Evolutionary conservation across 1,140 invertebrate species (phyloP).

Genomic region (Saxidomus purpurata): DNA sequence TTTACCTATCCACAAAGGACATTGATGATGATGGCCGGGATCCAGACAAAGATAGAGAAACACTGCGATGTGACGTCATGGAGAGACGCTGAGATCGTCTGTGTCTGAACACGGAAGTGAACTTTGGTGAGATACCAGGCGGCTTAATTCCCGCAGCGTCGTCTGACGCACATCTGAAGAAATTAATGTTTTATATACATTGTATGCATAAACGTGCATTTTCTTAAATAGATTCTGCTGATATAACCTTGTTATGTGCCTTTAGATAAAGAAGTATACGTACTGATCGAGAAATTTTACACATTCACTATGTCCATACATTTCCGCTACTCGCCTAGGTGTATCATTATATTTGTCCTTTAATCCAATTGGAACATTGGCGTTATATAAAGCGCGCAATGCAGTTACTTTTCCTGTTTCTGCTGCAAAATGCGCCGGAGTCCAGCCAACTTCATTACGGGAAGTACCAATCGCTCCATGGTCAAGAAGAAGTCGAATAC

Average conservation of each 20-base stretch:
- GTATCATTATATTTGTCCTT: slow-evolving; percentile 82
- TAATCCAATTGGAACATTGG: slow-evolving; percentile 76
- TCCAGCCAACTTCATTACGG: slow-evolving; percentile 81
- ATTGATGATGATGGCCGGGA: neutral
- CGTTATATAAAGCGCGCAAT: slow-evolving; percentile 79
- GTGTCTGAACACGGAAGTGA: slow-evolving; percentile 11
- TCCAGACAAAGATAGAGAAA: neutral
- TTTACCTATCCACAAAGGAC: slow-evolving; percentile 21
- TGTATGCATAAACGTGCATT: neutral
- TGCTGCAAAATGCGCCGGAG: slow-evolving; percentile 84
- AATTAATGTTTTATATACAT: neutral
- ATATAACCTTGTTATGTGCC: too few species aligned
- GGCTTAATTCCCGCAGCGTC: slow-evolving; percentile 8
- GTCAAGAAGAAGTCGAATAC: slow-evolving; percentile 81
- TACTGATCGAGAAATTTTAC: slow-evolving; percentile 80
- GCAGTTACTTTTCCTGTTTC: slow-evolving; percentile 80
- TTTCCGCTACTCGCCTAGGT: slow-evolving; percentile 78
- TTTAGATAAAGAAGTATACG: too few species aligned
- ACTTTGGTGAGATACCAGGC: neutral
- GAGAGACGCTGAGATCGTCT: slow-evolving; percentile 16
- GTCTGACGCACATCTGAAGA: slow-evolving; percentile 36
- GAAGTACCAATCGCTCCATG: slow-evolving; percentile 80
- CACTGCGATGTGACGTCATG: neutral
- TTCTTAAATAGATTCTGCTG: too few species aligned
- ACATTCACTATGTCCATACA: slow-evolving; percentile 81